Evolutionary conservation across 2,888 invertebrate genomes (phyloP), one percentile per base, ranked within the genome.

Genomic region (Stenichneumon culpator): DNA sequence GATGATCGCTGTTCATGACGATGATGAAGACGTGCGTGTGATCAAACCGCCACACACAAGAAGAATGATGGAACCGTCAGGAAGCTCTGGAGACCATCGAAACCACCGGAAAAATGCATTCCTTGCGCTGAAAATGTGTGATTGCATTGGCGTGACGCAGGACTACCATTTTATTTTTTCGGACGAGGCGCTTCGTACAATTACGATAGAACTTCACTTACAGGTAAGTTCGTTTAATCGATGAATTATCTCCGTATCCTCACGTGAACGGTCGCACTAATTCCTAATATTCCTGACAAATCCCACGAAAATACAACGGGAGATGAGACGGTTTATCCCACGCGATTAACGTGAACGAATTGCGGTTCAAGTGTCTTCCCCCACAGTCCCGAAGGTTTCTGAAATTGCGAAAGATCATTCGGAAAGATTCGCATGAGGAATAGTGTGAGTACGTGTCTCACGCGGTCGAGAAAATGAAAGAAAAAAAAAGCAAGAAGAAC

Each of bases 341-440:
- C 32, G 32, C 63, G 52, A 73, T 67, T 44, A 68, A 54, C 32
- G 32, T 44, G 44, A n/a, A 39, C n/a, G 32, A 54, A 54, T 73
- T 25, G 7, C 32, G 1, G 32, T 22, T 65, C 28, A 11, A 50
- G 22, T 11, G 36, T 16, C 67, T 25, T 67, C n/a, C 47, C 5
- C 2, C 19, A 25, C n/a, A 47, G 14, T 6, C 25, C 14, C 5
- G 36, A 68, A 28, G 4, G 19, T 68, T 74, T 70, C 52, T 14
- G n/a, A 69, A 75, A 83, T 70, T 75, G 36, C 52, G 63, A 22
- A 36, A 47, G 22, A 63, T 52, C 54, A 25, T 79, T 79, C 52
- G 36, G 52, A 3, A 39, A 25, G 44, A 47, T 79, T 69, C 65
- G 63, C 70, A 36, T 11, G 16, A 11, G 63, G n/a, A 22, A 63